phyloP scores from a whole-genome alignment of 2,113 vertebrate genomes.

The Centrocercus urophasianus region DNA sequence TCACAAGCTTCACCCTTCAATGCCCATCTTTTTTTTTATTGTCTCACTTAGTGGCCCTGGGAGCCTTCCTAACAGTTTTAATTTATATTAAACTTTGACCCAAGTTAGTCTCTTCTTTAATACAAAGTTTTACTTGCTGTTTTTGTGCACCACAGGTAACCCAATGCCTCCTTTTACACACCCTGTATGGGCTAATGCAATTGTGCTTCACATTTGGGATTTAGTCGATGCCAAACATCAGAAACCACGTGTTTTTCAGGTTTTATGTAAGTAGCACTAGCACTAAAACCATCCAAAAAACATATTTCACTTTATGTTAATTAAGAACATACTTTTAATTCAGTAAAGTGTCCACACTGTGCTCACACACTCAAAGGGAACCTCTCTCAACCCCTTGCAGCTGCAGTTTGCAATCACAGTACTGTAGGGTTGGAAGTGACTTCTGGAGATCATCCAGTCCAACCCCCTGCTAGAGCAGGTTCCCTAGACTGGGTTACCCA shows the following conservation, averaged over 20 bases:
- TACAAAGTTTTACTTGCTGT: background rate
- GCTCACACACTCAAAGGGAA: background rate
- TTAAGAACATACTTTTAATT: background rate
- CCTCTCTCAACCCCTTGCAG: background rate
- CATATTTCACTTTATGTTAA: accelerated
- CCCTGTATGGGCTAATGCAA: background rate
- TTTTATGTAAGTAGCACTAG: background rate
- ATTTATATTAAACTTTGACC: background rate
- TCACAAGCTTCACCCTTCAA: background rate
- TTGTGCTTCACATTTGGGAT: background rate
- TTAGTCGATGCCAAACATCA: accelerated
- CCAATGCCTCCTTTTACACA: background rate
- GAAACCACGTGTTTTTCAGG: background rate
- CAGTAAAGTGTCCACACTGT: accelerated
- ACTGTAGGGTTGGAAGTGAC: no score
- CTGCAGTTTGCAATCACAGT: no score
- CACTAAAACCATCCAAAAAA: background rate
- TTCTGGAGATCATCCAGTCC: no score
- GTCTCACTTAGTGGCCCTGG: background rate
- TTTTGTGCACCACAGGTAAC: background rate
- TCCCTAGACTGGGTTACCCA: no score
- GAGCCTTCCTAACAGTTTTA: background rate
- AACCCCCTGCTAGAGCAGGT: no score
- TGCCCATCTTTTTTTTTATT: no score
- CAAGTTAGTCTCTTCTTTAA: background rate